These are phyloP conservation scores for Eremophila alpestris DNA, from an alignment of 2,797 vertebrate species.

Conservation along the genomic window DNA sequence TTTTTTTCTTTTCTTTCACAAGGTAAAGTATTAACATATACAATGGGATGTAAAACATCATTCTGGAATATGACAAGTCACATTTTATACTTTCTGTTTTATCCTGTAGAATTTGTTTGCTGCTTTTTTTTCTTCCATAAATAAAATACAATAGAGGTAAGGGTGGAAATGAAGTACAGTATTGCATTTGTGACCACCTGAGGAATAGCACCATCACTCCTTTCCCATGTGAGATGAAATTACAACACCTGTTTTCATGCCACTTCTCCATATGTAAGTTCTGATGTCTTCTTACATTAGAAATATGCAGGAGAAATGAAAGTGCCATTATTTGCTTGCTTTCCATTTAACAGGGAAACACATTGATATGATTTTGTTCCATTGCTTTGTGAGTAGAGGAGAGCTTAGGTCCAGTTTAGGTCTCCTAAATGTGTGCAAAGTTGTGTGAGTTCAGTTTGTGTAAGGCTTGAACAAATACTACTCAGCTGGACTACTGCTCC, in stretches of 20 bases:
- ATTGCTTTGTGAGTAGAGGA: background rate
- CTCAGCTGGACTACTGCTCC: background rate
- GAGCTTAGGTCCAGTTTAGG: background rate
- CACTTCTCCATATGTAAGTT: background rate
- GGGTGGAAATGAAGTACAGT: background rate
- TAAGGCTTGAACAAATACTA: background rate
- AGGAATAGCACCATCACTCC: background rate
- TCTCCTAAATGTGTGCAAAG: background rate
- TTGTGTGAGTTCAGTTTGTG: background rate
- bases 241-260: background rate
- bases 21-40: background rate
- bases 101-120: background rate
- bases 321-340: background rate
- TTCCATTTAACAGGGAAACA: slow-evolving; percentile 15
- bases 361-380: background rate
- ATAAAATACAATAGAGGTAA: background rate
- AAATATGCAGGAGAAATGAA: slow-evolving; percentile 4
- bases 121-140: background rate
- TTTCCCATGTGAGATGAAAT: background rate
- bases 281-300: background rate
- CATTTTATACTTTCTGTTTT: background rate
- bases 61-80: background rate
- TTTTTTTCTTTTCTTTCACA: background rate
- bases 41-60: background rate
- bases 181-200: background rate